Evolutionary conservation across 2,797 vertebrate genomes (phyloP).

Genomic region (Bradypodion ventrale): DNA sequence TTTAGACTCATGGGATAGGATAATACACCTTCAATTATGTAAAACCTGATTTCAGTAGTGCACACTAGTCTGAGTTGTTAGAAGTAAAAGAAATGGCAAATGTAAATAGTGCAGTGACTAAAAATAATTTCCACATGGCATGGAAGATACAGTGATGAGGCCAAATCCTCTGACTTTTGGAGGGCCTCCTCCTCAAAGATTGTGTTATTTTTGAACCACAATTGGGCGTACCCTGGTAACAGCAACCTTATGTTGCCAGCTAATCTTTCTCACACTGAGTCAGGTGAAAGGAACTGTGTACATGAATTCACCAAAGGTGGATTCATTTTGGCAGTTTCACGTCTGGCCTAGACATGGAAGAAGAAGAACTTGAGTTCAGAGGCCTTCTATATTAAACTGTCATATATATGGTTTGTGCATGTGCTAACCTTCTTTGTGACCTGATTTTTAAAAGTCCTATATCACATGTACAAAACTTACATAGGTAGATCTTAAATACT

Average conservation of each 20-base stretch:
- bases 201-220: too few relatives aligned
- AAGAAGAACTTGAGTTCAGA: too few relatives aligned
- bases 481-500: neutral
- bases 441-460: neutral
- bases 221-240: too few relatives aligned
- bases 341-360: too few relatives aligned
- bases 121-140: neutral
- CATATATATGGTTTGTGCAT: neutral
- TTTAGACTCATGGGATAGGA: neutral
- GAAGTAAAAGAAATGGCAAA: neutral
- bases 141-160: neutral
- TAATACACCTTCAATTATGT: neutral
- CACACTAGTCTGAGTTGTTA: neutral
- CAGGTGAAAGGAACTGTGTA: too few relatives aligned
- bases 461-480: neutral
- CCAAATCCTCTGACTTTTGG: neutral
- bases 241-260: too few relatives aligned
- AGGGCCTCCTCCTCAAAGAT: too few relatives aligned
- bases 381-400: neutral
- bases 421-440: neutral
- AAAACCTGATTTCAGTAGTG: neutral
- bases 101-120: neutral
- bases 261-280: too few relatives aligned
- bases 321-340: too few relatives aligned
- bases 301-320: too few relatives aligned